Conservation (phyloP, 2,888 invertebrate species). For the Diarsia mendica region DNA sequence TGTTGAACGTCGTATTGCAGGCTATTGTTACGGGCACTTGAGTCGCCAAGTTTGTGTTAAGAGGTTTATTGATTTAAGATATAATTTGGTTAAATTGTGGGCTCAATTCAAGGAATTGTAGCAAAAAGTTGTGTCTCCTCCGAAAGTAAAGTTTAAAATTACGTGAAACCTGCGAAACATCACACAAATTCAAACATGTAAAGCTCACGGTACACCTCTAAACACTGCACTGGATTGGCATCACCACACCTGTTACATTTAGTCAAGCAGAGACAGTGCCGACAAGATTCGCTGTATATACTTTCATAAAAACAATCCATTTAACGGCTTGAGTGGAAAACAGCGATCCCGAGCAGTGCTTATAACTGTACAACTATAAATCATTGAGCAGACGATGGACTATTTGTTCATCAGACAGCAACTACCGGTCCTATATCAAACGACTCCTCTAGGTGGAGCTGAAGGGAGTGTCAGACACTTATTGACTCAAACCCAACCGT, state of each 20-base stretch:
- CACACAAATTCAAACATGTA: background rate
- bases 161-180: background rate
- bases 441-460: too few species aligned
- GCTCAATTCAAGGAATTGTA: background rate
- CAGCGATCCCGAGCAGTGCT: background rate
- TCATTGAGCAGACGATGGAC: background rate
- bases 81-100: background rate
- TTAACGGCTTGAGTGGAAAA: background rate
- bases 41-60: background rate
- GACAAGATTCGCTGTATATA: background rate
- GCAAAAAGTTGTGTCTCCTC: background rate
- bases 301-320: background rate
- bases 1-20: slow-evolving; percentile 24
- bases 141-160: background rate
- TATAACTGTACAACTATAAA: background rate
- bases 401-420: too few species aligned
- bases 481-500: too few species aligned
- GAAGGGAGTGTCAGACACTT: too few species aligned
- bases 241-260: background rate
- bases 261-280: background rate
- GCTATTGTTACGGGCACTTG: background rate
- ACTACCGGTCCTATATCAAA: too few species aligned
- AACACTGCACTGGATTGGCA: background rate
- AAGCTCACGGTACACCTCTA: background rate
- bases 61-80: background rate